A percentile compares a stretch with the other conserved stretches of the same genome.
Conservation (phyloP, 2,888 invertebrate genomes). For the Halictus ligatus region DNA sequence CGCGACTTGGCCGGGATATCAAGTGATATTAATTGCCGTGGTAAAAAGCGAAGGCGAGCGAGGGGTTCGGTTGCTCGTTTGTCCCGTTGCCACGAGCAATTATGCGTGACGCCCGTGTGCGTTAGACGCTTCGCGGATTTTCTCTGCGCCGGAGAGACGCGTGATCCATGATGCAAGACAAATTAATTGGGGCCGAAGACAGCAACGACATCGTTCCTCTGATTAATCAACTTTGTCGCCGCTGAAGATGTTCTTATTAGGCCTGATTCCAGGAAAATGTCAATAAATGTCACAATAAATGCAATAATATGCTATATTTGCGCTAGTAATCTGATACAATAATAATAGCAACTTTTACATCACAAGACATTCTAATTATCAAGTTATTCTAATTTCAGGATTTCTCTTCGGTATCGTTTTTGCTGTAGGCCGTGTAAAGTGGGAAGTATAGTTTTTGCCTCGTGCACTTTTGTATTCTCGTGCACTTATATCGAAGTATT, state of each 20-base stretch:
- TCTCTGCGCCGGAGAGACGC: not conserved
- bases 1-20: slow-evolving; percentile 64
- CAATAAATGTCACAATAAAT: too few relatives aligned
- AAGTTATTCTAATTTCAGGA: too few relatives aligned
- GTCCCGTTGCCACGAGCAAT: slow-evolving; percentile 57
- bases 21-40: slow-evolving; percentile 73
- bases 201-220: not conserved
- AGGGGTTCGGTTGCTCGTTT: slow-evolving; percentile 37
- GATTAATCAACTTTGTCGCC: not conserved
- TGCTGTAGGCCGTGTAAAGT: too few relatives aligned
- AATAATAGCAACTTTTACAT: too few relatives aligned
- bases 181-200: not conserved
- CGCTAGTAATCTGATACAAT: too few relatives aligned
- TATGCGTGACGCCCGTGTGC: slow-evolving; percentile 53
- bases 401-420: too few relatives aligned
- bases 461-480: too few relatives aligned
- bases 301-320: too few relatives aligned
- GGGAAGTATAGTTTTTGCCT: too few relatives aligned
- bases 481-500: too few relatives aligned
- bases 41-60: slow-evolving; percentile 63
- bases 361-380: too few relatives aligned
- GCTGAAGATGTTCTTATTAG: not conserved
- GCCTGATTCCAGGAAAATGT: too few relatives aligned
- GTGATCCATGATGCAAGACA: not conserved
- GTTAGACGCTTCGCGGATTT: slow-evolving; percentile 28